These are phyloP conservation scores for Cladopsammia gracilis DNA, from an alignment of 64 coral and sea anemone genomes.

Conservation along the genomic window DNA sequence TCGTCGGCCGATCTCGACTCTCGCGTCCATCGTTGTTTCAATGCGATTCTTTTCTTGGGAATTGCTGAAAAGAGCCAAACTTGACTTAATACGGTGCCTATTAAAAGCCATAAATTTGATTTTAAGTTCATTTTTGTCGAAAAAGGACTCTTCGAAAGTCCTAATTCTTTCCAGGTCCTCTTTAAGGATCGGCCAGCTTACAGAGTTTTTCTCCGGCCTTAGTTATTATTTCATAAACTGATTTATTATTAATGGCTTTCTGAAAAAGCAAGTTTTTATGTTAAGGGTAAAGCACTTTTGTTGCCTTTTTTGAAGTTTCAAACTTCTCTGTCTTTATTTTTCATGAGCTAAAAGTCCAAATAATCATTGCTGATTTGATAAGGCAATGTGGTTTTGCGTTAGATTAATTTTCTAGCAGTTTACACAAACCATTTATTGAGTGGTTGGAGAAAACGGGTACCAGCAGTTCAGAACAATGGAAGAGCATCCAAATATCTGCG, in stretches of 20 bases:
- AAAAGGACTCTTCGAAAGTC: constrained; percentile 21
- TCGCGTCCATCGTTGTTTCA: constrained; percentile 25
- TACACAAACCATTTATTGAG: background rate
- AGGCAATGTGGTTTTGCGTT: background rate
- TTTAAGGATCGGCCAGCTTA: background rate
- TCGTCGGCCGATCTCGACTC: background rate
- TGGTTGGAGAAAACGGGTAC: constrained; percentile 23
- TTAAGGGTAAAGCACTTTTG: background rate
- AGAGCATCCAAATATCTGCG: background rate
- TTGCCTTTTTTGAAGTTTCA: too few relatives aligned
- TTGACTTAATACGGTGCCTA: constrained; percentile 4
- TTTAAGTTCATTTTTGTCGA: constrained; percentile 12
- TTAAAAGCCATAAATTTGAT: constrained; percentile 29
- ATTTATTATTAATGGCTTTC: constrained; percentile 38
- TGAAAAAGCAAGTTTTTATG: background rate
- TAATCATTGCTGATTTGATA: background rate
- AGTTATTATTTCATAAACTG: constrained; percentile 53
- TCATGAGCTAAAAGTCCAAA: background rate
- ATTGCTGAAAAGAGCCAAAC: background rate
- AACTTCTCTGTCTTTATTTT: background rate
- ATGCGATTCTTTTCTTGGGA: constrained; percentile 7
- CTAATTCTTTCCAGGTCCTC: background rate
- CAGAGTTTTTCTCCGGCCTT: constrained; percentile 10
- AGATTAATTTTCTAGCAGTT: background rate
- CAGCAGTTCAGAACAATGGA: constrained; percentile 32